Base-by-base conservation (phyloP, 2,113 vertebrate genomes). In the Piliocolobus tephrosceles region DNA sequence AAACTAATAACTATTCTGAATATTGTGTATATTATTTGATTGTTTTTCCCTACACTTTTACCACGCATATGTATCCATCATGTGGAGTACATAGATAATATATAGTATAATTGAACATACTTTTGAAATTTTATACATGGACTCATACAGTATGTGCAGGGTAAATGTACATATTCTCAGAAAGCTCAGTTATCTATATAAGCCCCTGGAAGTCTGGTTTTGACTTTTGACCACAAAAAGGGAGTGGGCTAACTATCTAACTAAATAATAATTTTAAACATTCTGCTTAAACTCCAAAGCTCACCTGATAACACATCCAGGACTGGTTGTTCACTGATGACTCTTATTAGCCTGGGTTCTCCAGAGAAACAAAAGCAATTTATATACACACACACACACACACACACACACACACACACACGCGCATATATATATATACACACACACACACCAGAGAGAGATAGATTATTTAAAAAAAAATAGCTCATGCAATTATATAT, bases 311-410 rank as follows among this genome's bases (percentile, higher is more conserved):
- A 12, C 40, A 43, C 23, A 61, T 50, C 23, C 11, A 43, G 22
- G 6, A 12, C 12, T 43, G 38, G 22, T 8, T 43, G 38, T 27
- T 43, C 11, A 75, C 40, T 27, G 72, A 75, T 43, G 38, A 12
- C 23, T 25, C 5, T 43, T 11, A 40, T 75, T 43, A 75, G 38
- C 1, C 22, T 75, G 38, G 72, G n/a, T 43, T 75, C 22, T 43
- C 38, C 35, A 75, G 72, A 27, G 11, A 73, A 43, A 73, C 38
- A 73, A 40, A 75, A 43, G 22, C 22, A 8, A 14, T 76, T 8
- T 13, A 6, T 30, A 52, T 0, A 47, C 0, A 10, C 6, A 45
- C 43, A 45, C 1, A 45, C 6, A 45, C 43, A 45, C 7, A 45
- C 1, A 45, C 8, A 47, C 8, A 58, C 8, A 58, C 9, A 45